Conservation (phyloP, 2,113 vertebrate genomes). For the Paramormyrops kingsleyae region DNA sequence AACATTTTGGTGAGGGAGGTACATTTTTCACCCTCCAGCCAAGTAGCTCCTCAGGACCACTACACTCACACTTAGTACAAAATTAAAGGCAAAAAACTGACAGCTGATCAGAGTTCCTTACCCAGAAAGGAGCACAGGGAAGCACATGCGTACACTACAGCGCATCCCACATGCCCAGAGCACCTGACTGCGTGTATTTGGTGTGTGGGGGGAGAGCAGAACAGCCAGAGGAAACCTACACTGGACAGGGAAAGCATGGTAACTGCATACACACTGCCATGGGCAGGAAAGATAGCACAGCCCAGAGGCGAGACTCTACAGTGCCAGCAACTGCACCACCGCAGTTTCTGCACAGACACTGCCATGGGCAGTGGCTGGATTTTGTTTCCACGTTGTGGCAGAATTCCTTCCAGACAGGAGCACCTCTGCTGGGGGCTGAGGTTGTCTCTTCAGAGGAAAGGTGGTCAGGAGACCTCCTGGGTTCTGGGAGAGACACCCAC, state of each 20-base stretch:
- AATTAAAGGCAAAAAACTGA: background rate
- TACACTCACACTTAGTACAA: background rate
- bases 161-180: background rate
- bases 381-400: background rate
- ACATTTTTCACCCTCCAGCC: background rate
- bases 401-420: constrained; percentile 8
- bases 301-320: background rate
- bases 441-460: constrained; percentile 24
- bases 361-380: background rate
- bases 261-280: too few species aligned
- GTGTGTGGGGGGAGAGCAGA: too few species aligned
- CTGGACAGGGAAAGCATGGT: too few species aligned
- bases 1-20: background rate
- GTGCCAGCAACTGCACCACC: too few species aligned
- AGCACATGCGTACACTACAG: background rate
- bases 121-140: background rate
- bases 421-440: constrained; percentile 23
- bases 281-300: background rate
- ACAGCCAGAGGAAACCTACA: too few species aligned
- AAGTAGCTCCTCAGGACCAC: background rate
- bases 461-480: constrained; percentile 48
- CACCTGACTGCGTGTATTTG: background rate
- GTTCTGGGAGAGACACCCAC: constrained; percentile 37
- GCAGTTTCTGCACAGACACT: too few species aligned
- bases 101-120: background rate